Conservation (phyloP, 2,888 invertebrate genomes). For the Andrena fulva region DNA sequence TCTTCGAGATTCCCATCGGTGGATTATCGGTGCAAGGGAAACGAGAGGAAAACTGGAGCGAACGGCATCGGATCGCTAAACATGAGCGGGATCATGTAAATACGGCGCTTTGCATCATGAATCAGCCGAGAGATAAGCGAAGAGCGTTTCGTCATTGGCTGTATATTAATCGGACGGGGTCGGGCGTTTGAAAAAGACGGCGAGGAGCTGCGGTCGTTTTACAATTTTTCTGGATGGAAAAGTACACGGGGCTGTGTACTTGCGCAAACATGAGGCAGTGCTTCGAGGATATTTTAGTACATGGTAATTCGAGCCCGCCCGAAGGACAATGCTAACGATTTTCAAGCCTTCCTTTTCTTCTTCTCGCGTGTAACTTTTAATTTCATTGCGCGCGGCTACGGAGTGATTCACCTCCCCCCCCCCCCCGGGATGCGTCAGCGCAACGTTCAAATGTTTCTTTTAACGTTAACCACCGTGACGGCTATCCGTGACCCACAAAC, state of each 20-base stretch:
- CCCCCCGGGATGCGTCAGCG: slow-evolving; percentile 49
- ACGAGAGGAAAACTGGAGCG: neutral
- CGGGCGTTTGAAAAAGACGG: neutral
- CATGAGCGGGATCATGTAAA: slow-evolving; percentile 2
- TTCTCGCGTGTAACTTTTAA: slow-evolving; percentile 20
- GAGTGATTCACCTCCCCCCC: slow-evolving; percentile 42
- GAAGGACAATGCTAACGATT: neutral
- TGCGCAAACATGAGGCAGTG: slow-evolving; percentile 70
- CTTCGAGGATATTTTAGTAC: slow-evolving; percentile 67
- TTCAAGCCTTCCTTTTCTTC: too few relatives aligned
- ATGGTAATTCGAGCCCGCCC: slow-evolving; percentile 68
- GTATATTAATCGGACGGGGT: slow-evolving; percentile 7
- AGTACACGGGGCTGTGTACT: slow-evolving; percentile 19
- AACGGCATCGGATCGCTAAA: neutral
- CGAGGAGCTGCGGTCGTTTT: slow-evolving; percentile 3
- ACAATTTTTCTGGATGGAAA: slow-evolving; percentile 34
- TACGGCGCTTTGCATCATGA: slow-evolving; percentile 10
- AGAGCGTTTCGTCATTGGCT: slow-evolving; percentile 19
- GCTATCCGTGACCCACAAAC: slow-evolving; percentile 39
- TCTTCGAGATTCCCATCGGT: neutral
- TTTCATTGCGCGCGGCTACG: slow-evolving; percentile 8
- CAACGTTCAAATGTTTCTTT: slow-evolving; percentile 40
- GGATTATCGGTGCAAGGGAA: neutral
- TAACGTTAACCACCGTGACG: slow-evolving; percentile 46
- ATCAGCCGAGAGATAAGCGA: slow-evolving; percentile 32